phyloP scores from a whole-genome alignment of 2,797 vertebrate genomes.

The Danio albolineatus region DNA sequence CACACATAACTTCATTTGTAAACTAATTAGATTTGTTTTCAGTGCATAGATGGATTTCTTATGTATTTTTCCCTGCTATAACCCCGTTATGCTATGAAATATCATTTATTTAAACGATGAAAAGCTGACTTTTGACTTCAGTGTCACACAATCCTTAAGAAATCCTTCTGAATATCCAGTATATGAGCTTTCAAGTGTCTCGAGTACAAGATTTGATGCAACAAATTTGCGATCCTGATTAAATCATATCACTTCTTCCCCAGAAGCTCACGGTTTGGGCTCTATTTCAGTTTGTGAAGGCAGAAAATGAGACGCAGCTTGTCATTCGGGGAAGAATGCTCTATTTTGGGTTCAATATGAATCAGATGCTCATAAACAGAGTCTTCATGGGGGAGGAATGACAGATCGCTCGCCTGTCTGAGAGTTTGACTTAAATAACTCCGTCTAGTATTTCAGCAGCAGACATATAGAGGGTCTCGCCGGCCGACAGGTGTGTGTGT shows the following conservation, averaged over 20 bases:
- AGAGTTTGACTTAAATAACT: neutral
- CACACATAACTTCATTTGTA: no score
- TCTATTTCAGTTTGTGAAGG: neutral
- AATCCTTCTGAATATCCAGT: no score
- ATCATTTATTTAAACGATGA: no score
- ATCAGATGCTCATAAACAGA: neutral
- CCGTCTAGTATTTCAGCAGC: conserved; percentile 5
- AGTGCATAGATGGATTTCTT: no score
- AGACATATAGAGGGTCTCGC: conserved; percentile 19
- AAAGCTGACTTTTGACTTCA: no score
- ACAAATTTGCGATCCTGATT: neutral
- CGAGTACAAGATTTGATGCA: no score
- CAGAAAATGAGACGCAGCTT: neutral
- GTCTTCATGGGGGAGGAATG: neutral
- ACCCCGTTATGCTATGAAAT: no score
- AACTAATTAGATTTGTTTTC: no score
- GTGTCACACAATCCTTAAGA: no score
- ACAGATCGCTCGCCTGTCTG: neutral
- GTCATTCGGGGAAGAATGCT: neutral
- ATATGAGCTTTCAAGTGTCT: no score
- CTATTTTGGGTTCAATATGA: neutral
- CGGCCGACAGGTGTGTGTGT: conserved; percentile 39
- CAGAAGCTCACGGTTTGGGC: neutral
- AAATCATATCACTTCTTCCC: neutral
- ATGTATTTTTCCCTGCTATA: no score